Conservation (phyloP, 2,113 vertebrate genomes). For the Leptobrachium leishanense region DNA sequence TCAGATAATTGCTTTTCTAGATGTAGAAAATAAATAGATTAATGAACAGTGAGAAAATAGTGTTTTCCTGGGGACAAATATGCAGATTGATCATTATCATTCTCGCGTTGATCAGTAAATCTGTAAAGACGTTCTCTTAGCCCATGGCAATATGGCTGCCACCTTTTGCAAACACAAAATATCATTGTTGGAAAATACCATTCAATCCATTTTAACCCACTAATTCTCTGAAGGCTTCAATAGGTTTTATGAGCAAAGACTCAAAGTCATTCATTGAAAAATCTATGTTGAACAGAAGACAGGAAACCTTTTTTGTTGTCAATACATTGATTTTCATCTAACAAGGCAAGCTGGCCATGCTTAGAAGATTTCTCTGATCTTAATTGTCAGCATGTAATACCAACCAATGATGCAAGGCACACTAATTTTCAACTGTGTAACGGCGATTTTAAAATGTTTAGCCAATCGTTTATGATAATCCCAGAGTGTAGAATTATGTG, state of each 20-base stretch:
- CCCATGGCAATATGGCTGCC: slow-evolving; percentile 32
- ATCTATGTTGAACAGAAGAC: neutral
- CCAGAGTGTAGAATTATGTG: neutral
- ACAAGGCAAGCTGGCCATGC: neutral
- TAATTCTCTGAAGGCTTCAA: neutral
- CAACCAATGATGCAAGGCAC: neutral
- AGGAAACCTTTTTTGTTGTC: neutral
- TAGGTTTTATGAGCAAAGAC: neutral
- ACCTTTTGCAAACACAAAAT: slow-evolving; percentile 28
- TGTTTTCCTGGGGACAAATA: neutral
- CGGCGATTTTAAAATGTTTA: neutral
- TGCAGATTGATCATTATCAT: slow-evolving; percentile 22
- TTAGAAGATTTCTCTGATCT: neutral
- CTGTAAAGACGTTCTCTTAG: slow-evolving; percentile 14
- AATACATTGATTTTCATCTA: slow-evolving; percentile 5
- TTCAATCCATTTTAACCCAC: slow-evolving; percentile 1
- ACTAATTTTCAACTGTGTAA: neutral
- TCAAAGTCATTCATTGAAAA: neutral
- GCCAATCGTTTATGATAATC: neutral
- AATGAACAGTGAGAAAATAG: neutral
- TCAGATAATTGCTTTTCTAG: neutral
- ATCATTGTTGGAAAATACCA: slow-evolving; percentile 1
- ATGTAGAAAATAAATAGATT: neutral
- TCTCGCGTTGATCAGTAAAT: slow-evolving; percentile 17
- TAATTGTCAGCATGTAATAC: neutral